Base-by-base conservation (phyloP, 2,113 vertebrate species). In the Oxygymnocypris stewartii region DNA sequence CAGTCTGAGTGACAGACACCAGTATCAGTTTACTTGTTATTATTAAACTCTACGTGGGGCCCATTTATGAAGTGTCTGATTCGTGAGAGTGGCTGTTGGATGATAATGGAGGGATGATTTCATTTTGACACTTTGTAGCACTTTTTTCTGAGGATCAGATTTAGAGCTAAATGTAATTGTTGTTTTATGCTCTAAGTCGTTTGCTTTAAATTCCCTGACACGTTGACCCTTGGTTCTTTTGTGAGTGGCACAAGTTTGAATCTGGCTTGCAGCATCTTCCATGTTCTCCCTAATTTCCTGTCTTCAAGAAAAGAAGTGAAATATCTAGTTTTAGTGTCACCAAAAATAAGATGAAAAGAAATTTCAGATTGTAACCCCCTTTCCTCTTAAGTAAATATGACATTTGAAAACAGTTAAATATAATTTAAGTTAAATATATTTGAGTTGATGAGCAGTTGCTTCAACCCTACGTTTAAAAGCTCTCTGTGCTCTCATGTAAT, bases 21-120 rank as follows among this genome's bases (percentile, higher is more conserved):
- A 78, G 67, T 54, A 9, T 69, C 61, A 82, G 42, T 37, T 74
- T 71, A 86, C 78, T 85, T 86, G 87, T 31, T 79, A 80, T 86
- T 77, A 65, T 67, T 63, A n/a, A 7, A 10, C 84, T 81, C 63
- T 73, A 79, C 77, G 4, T 2, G 74, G 85, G 69, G 37, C 73
- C 78, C 79, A 79, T 88, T 87, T 84, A 28, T 84, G 35, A 73
- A 65, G 28, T 78, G 44, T 79, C 71, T 85, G 79, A 78, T 83
- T 88, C 82, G 67, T 80, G 18, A 80, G 40, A 71, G 69, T 51
- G 84, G 51, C 42, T 73, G 76, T 84, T 47, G 57, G 67, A 54
- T 79, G 71, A 42, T 84, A 76, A 84, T 57, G 49, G 78, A 31
- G 37, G 44, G 42, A 44, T 75, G 37, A 86, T 81, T 76, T 88